Conservation (phyloP, 2,888 invertebrate species). For the Eumacrocentrus americanus region DNA sequence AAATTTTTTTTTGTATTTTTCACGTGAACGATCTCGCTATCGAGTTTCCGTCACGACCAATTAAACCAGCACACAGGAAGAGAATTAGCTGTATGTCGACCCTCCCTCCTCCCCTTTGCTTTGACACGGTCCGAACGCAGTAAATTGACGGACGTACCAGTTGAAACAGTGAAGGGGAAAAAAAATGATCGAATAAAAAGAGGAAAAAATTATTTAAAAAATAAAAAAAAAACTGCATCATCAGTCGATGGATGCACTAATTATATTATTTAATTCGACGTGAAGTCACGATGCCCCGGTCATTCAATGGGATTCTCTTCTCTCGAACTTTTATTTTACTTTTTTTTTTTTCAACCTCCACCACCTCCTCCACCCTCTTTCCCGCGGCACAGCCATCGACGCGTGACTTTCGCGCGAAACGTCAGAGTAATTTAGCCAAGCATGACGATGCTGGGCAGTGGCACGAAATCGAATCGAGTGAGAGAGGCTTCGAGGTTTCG, state of each 20-base stretch:
- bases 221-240: background rate
- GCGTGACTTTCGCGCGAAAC: constrained; percentile 24
- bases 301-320: constrained; percentile 1
- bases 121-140: background rate
- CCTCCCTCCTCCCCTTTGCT: background rate
- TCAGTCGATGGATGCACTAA: constrained; percentile 1
- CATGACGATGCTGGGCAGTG: constrained; percentile 18
- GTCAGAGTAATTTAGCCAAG: constrained; percentile 22
- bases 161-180: background rate
- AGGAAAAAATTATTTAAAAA: background rate
- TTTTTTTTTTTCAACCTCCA: constrained; percentile 11
- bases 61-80: constrained; percentile 7
- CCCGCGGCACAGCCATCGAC: constrained; percentile 19
- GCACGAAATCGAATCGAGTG: constrained; percentile 23
- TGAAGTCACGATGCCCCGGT: constrained; percentile 11
- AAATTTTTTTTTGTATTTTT: background rate
- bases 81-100: background rate
- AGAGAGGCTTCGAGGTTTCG: constrained; percentile 16
- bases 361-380: background rate
- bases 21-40: background rate
- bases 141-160: background rate
- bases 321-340: constrained; percentile 2
- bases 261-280: constrained; percentile 18
- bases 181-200: background rate
- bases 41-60: background rate